Percentiles rank a stretch among this genome's conserved stretches.
Conservation (phyloP, 2,113 vertebrate genomes). For the Pedionomus torquatus region DNA sequence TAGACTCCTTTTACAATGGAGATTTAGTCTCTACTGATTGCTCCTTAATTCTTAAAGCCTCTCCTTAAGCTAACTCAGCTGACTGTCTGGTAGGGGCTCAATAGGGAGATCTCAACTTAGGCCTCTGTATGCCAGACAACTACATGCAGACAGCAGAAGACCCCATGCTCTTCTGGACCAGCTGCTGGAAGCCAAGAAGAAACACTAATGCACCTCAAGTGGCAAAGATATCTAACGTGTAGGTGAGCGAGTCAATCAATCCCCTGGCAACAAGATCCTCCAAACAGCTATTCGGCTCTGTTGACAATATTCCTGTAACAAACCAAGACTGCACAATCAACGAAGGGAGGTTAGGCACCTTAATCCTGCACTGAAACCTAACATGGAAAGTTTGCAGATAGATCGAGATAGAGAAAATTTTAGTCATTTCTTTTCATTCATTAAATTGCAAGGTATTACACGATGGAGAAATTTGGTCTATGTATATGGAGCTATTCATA, state of each 20-base stretch:
- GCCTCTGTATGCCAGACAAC: neutral
- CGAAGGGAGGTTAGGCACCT: neutral
- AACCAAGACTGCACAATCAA: neutral
- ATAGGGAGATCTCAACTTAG: neutral
- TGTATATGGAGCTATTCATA: too few species aligned
- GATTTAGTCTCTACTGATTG: neutral
- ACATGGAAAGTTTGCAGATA: neutral
- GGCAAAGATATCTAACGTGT: neutral
- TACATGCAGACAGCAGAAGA: neutral
- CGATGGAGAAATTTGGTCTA: neutral
- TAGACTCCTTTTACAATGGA: neutral
- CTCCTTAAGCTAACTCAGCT: conserved; percentile 20
- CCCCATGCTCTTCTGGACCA: neutral
- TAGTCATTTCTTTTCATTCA: neutral
- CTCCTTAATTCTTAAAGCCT: conserved; percentile 7
- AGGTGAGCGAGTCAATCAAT: neutral
- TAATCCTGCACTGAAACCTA: neutral
- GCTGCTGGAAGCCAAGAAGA: neutral
- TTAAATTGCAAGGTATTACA: neutral
- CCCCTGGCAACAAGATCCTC: neutral
- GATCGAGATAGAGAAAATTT: neutral
- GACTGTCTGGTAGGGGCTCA: neutral
- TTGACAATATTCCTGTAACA: neutral
- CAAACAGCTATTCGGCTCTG: neutral
- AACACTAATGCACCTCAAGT: neutral